These are phyloP conservation scores for Drosophila varians DNA, from an alignment of 1,140 invertebrate species.

Conservation along the genomic window DNA sequence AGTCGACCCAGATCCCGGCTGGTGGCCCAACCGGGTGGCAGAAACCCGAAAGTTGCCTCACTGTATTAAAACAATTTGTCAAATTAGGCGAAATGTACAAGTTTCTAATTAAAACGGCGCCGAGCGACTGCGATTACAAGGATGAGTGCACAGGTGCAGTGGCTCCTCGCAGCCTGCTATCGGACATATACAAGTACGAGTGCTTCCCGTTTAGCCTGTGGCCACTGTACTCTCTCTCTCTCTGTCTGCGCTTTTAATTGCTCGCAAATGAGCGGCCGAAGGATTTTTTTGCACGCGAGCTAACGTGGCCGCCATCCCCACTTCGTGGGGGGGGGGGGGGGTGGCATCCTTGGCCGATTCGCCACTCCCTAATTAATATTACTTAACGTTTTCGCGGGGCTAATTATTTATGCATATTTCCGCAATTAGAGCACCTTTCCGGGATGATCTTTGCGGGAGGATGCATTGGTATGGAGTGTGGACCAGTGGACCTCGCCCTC, in stretches of 20 bases:
- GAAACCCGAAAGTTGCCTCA: constrained; percentile 64
- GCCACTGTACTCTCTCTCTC: constrained; percentile 34
- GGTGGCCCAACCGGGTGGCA: neutral
- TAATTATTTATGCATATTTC: constrained; percentile 54
- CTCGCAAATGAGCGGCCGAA: constrained; percentile 69
- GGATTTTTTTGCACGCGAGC: constrained; percentile 31
- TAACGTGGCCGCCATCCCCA: too few relatives aligned
- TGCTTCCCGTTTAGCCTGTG: neutral
- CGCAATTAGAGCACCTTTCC: constrained; percentile 17
- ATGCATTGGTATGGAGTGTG: too few relatives aligned
- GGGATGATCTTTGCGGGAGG: constrained; percentile 28
- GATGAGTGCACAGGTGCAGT: constrained; percentile 12
- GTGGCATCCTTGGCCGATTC: constrained; percentile 46
- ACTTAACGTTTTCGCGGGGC: constrained; percentile 36
- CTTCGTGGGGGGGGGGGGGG: too few relatives aligned
- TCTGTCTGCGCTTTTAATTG: constrained; percentile 70
- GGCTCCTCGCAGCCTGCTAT: too few relatives aligned
- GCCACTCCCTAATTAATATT: constrained; percentile 63
- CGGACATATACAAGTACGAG: too few relatives aligned
- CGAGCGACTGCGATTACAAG: neutral
- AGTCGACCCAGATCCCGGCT: constrained; percentile 26
- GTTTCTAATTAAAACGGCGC: constrained; percentile 76
- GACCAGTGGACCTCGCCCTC: too few relatives aligned
- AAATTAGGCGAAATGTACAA: constrained; percentile 79
- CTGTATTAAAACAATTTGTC: constrained; percentile 77